Evolutionary conservation across 2,888 invertebrate genomes (phyloP), one percentile per base, ranked within the genome.

Genomic region (Oscheius sp.): DNA sequence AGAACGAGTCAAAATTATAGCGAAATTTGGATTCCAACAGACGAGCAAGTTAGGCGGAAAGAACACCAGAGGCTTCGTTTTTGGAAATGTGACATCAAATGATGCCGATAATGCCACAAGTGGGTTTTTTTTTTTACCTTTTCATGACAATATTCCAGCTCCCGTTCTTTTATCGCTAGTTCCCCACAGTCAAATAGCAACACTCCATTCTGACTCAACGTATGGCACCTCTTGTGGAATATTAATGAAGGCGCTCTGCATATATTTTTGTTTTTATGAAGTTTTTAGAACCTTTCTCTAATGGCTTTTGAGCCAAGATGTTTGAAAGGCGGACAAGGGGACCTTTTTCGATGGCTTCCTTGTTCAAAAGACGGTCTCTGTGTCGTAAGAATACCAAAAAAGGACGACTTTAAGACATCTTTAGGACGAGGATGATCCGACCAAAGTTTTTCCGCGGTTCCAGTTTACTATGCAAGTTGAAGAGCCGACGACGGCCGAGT

Each of bases 1-100:
- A 11, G 58, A 59, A 58, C 58, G 59, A n/a, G 57, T 70, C n/a
- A 70, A 70, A 70, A 96, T 97, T 90, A 91, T 98, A 70, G 93
- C 95, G 33, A 96, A 96, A 90, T 98, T 96, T 90, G 97, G 96
- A 75, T 95, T 97, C 90, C 96, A 97, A 91, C 96, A 96, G 91
- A 96, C 96, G 13, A 95, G 95, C 90, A 92, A 93, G 58, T 94
- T 95, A 90, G 93, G 93, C 84, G 93, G 93, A 87, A 93, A 93
- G 85, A 93, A 94, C 88, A 95, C 96, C 81, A 94, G 94, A 90
- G 97, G 97, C 63, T 97, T 95, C 90, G 95, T 98, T 86, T 98
- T 95, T 90, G 98, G 98, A 13, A 97, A 97, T 90, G 93, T 97
- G 62, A 95, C 96, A 13, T 73, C 82, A 9, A 35, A 70, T 51